Base-by-base conservation (phyloP, 1,140 invertebrate genomes). In the Batillaria attramentaria region DNA sequence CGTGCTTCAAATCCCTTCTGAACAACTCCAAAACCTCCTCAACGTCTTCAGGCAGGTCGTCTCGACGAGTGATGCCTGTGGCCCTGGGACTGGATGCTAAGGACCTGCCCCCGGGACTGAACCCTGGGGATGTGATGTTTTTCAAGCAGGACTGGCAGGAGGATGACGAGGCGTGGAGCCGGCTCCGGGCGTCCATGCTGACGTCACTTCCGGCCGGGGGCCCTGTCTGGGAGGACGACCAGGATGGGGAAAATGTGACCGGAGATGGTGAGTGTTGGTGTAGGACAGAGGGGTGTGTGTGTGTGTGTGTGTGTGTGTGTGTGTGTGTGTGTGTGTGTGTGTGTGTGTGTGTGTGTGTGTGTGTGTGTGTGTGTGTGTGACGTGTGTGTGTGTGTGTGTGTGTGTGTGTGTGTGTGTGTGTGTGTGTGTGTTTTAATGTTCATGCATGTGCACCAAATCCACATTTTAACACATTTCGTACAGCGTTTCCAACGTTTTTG, bases 1-100 rank as follows among this genome's bases (percentile, higher is more conserved):
- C 43, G 5, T 33, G 41, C 35, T 81, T 81, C 72, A 74, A 73
- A 18, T 35, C 57, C 6, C 78, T 79, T 39, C 50, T 79, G 6
- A 66, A 43, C 35, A 39, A 41, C 75, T n/a, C 3, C 31, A 20
- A 35, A 31, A 35, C 28, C 24, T 50, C 46, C 46, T 65, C 62
- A 2, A 35, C 62, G 28, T 33, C 62, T 65, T 6, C 62, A 24
- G 57, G 24, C 6, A 60, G 57, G 0, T 41, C 35, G 39, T 20
- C n/a, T 20, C 31, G 28, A 18, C 28, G 39, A 5, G 57, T 79
- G 57, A 43, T 79, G 54, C 70, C 60, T 3, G 60, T 79, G 65
- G 70, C 78, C n/a, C 41, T 79, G 28, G 78, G 69, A 8, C 39
- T 79, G 70, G 43, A 37, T 60, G 28, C 31, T n/a, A n/a, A 33